Evolutionary conservation across 2,113 vertebrate genomes (phyloP).

Genomic region (Sylvicapra grimmia): DNA sequence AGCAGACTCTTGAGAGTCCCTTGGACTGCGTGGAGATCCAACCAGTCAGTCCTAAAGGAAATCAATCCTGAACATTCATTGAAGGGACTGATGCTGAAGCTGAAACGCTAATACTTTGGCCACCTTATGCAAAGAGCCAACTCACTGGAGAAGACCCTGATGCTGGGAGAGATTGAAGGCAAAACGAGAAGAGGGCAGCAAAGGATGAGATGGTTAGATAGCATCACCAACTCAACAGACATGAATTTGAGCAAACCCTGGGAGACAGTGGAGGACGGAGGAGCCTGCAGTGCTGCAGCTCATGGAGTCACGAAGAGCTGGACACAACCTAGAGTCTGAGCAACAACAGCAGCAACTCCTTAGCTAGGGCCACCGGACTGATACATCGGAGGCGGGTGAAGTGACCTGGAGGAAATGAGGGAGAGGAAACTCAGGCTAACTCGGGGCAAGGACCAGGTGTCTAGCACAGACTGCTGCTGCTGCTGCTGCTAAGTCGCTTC

Average conservation of each 20-base stretch:
- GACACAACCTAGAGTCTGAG: background rate
- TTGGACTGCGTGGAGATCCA: background rate
- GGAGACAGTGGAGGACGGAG: background rate
- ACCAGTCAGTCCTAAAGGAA: rapidly evolving
- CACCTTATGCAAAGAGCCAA: rapidly evolving
- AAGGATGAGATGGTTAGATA: background rate
- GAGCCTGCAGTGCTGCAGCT: background rate
- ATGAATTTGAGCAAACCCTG: background rate
- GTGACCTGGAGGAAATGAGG: background rate
- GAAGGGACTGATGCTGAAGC: background rate
- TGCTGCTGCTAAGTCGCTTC: too few relatives aligned
- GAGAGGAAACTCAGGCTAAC: background rate
- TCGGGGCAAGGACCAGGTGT: background rate
- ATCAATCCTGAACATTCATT: rapidly evolving
- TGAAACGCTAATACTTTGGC: background rate
- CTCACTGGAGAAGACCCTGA: background rate
- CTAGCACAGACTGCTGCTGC: background rate
- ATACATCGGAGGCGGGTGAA: too few relatives aligned
- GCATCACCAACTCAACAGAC: background rate
- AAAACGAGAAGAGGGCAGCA: background rate
- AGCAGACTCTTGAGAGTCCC: background rate
- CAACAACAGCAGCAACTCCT: background rate
- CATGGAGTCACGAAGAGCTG: background rate
- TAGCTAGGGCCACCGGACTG: background rate
- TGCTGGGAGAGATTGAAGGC: background rate